Base-by-base conservation (phyloP, 1,140 invertebrate genomes). In the Diabrotica virgifera region DNA sequence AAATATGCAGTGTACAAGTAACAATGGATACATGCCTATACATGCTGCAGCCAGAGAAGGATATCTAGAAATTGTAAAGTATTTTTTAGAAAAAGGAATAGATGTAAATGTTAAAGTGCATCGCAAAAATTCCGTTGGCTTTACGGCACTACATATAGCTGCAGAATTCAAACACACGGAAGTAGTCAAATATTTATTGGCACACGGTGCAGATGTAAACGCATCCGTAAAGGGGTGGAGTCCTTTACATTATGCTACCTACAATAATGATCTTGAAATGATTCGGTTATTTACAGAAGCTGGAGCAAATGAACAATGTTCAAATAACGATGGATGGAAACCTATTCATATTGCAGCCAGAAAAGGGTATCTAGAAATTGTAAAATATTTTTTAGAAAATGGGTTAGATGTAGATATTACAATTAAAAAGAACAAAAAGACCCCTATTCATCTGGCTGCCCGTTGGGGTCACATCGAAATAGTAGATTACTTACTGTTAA, bases 141-240 rank as follows among this genome's bases (percentile, higher is more conserved):
- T n/a, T 63, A 70, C 89, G 0, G 86, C 90, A 0, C 80, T 93
- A 0, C 89, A 92, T 65, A 35, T 61, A 52, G 72, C 69, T 52
- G 62, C 55, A 40, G 9, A 55, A 14, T 59, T 46, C 35, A 59
- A 46, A 5, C 24, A 62, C 40, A 0, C 36, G 13, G 51, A 63
- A 51, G 37, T 68, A 57, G 50, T 65, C 13, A 36, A 59, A 53
- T 8, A 59, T 14, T 40, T 74, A 13, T 24, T 74, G 6, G 50
- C 66, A 12, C 36, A 67, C 59, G 64, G 64, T 37, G 66, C 64
- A 6, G 55, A 66, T 10, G 51, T 72, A 37, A 62, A 72, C 52
- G 56, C 56, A 24, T 2, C 4, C 4, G 24, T 2, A 24, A 24
- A 60, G 5, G 36, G 61, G 64, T 14, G 59, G 65, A 50, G 9